phyloP scores from a whole-genome alignment of 2,888 invertebrate genomes.

The Trachelus stipa region DNA sequence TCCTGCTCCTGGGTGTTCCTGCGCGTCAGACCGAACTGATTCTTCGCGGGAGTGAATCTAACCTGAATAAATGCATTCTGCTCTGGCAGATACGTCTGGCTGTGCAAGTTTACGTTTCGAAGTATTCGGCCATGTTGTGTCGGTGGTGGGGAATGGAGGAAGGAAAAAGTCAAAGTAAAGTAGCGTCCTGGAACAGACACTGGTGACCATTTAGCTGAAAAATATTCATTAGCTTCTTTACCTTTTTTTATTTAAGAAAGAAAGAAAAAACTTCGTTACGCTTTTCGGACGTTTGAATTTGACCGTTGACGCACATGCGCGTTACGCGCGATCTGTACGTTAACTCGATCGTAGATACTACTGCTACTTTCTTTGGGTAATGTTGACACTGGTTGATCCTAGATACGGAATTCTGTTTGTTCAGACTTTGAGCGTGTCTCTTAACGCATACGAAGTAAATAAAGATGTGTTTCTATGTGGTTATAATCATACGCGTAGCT shows the following conservation, averaged over 20 bases:
- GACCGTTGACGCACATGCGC: too few relatives aligned
- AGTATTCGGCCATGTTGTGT: not conserved
- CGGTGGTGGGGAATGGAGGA: not conserved
- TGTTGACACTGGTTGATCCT: not conserved
- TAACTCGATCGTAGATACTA: not conserved
- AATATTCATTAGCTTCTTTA: not conserved
- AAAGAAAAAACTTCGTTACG: not conserved
- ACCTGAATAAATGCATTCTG: conserved; percentile 55
- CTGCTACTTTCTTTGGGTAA: not conserved
- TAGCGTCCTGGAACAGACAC: not conserved
- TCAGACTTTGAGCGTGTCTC: not conserved
- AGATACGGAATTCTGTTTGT: not conserved
- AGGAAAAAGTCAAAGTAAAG: not conserved
- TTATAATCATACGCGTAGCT: too few relatives aligned
- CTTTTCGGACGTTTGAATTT: not conserved
- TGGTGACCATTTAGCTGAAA: not conserved
- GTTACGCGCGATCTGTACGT: too few relatives aligned
- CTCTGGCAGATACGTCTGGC: not conserved
- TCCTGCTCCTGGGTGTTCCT: conserved; percentile 51
- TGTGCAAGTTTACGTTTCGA: not conserved
- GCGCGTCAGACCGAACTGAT: conserved; percentile 49
- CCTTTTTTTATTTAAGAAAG: not conserved
- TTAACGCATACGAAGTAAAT: not conserved
- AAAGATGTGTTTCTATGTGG: not conserved
- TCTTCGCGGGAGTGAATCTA: conserved; percentile 46